These are phyloP conservation scores for Mesopsocus fuscifrons DNA, from an alignment of 2,888 invertebrate genomes.

Conservation along the genomic window DNA sequence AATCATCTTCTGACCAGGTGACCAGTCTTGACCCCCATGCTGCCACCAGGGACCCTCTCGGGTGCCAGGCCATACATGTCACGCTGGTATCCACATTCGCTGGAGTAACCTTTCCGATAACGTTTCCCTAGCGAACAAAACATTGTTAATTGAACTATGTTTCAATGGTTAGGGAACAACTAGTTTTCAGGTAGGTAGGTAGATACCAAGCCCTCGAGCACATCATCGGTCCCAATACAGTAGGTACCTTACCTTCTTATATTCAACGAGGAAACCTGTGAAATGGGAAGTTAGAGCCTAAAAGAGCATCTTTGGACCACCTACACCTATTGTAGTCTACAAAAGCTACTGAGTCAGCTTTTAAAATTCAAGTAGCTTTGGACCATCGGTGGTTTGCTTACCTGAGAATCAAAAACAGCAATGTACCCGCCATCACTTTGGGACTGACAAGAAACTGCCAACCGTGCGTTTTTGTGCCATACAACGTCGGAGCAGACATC, in stretches of 20 bases:
- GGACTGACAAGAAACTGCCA: conserved; percentile 1
- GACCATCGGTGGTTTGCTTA: neutral
- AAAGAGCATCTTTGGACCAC: too few species aligned
- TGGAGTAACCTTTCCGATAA: conserved; percentile 23
- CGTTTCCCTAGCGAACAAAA: neutral
- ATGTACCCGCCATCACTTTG: conserved; percentile 6
- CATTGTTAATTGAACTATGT: neutral
- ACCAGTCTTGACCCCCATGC: conserved; percentile 41
- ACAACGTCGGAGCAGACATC: conserved; percentile 3
- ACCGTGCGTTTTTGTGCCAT: conserved; percentile 5
- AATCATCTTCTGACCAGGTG: conserved; percentile 29
- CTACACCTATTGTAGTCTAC: neutral
- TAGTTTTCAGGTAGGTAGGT: too few species aligned
- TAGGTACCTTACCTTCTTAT: neutral
- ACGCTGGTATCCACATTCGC: conserved; percentile 59
- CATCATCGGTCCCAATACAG: too few species aligned
- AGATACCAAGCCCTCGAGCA: too few species aligned
- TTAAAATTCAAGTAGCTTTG: neutral
- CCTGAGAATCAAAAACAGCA: neutral
- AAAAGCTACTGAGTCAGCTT: neutral
- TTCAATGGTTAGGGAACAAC: too few species aligned
- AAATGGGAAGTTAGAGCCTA: too few species aligned
- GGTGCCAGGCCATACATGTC: conserved; percentile 77
- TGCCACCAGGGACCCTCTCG: conserved; percentile 56
- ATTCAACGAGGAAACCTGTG: too few species aligned